Base-by-base conservation (phyloP, 1,140 invertebrate genomes). In the Heliconius eleuchia region DNA sequence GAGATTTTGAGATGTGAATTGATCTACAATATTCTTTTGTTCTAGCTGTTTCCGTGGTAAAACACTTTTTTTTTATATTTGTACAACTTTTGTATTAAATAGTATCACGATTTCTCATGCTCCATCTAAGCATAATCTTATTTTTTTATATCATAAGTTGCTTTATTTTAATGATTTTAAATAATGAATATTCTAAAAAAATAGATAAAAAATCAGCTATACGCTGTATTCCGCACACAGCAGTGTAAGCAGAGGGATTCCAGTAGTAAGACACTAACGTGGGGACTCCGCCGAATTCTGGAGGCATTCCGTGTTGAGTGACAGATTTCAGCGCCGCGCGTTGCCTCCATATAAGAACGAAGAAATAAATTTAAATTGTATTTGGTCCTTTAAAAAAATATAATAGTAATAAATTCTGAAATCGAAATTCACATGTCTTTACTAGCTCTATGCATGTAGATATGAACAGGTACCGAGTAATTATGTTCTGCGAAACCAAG, bases 401-500 rank as follows among this genome's bases (percentile, higher is more conserved):
- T 4, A 66, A 66, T 66, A 66, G 60, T 66, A 66, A 27, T n/a
- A 60, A 23, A 60, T 60, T 9, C 55, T 23, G n/a, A 57, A 57
- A 60, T 60, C n/a, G 6, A 23, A 8, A 60, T 23, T 60, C 3
- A 60, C 7, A 23, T 3, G 55, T 23, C 55, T 6, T 52, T 52
- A 57, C 8, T 60, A 60, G 7, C 55, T 60, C n/a, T 60, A 66
- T 66, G 3, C 18, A 66, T 16, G 13, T 66, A 27, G 60, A 30
- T 66, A 66, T 16, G 23, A 30, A 66, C 60, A 66, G 27, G 60
- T 66, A 27, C 27, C 23, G 4, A 66, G n/a, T 66, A 77, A 72
- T 77, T 39, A 30, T 57, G 50, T 66, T 30, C 60, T 27, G 60
- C 27, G 72, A 77, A 73, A 18, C 74, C 18, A 60, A 80, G 73